Conservation (phyloP, 2,797 vertebrate species). For the Enteromius paludinosus region DNA sequence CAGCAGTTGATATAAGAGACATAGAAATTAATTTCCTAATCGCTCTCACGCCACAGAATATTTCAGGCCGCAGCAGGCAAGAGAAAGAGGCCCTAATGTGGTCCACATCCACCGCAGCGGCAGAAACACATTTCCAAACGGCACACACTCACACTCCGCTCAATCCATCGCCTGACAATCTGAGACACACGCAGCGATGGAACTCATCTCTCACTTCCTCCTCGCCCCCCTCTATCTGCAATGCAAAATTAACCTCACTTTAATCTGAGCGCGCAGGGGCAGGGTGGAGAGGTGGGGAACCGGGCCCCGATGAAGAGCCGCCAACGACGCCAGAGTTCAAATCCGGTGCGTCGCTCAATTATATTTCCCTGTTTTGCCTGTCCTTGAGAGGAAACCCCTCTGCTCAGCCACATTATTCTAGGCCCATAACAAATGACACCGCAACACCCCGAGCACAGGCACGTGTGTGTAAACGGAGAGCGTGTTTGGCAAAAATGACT, state of each 20-base stretch:
- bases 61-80: neutral
- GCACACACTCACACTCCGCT: constrained; percentile 12
- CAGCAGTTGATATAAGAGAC: neutral
- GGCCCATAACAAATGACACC: constrained; percentile 66
- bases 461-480: constrained; percentile 67
- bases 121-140: constrained; percentile 31
- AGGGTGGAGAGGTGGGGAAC: constrained; percentile 37
- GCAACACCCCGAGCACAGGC: constrained; percentile 44
- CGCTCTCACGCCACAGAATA: constrained; percentile 1
- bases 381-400: constrained; percentile 69
- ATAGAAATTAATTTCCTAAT: neutral
- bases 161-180: constrained; percentile 58
- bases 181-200: constrained; percentile 57
- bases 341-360: constrained; percentile 71
- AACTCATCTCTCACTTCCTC: constrained; percentile 60
- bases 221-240: constrained; percentile 62
- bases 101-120: constrained; percentile 8
- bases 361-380: constrained; percentile 66
- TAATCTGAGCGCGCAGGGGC: constrained; percentile 63
- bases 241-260: constrained; percentile 75
- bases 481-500: constrained; percentile 91
- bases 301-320: constrained; percentile 60
- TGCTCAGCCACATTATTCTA: constrained; percentile 60
- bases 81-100: neutral
- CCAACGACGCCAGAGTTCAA: constrained; percentile 72